Base-by-base conservation (phyloP, 2,888 invertebrate species). In the Keiferia lycopersicella region DNA sequence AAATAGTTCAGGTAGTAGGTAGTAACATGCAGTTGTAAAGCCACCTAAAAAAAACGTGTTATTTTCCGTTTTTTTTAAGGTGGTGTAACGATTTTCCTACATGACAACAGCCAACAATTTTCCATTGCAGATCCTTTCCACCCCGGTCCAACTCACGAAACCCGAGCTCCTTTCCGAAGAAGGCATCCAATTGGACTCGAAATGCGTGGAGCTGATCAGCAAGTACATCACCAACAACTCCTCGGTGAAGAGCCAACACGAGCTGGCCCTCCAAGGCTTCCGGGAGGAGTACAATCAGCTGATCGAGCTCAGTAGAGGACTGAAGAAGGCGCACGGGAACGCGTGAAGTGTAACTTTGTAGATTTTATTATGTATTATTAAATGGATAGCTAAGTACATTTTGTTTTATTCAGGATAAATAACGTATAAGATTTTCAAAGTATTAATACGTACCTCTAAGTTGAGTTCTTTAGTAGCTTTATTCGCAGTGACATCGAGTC, bases 261-360 rank as follows among this genome's bases (percentile, higher is more conserved):
- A 95, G 72, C 80, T 95, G 57, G 94, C 95, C 0, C 76, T 96
- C n/a, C 95, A 96, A 78, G 93, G 95, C 6, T 94, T 94, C 71
- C 93, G 94, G 72, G 95, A 96, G 77, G 74, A 94, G n/a, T 92
- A 93, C 69, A 92, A 93, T 50, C 93, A 94, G 69, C 88, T 93
- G 65, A 81, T 92, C 45, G 92, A 94, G 64, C 78, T 95, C 0
- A 93, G 93, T 66, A 84, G 93, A 20, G 95, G 94, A n/a, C 80
- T 96, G 65, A 92, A 92, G 77, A 92, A 93, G 71, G 95, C 96
- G 0, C 96, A 96, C 76, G 96, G 95, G 51, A 83, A 79, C 48
- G 75, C 77, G 59, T 87, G 73, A 79, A 58, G 48, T 66, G 64
- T 61, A 69, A 66, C 67, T 68, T 67, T 66, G 66, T 45, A 45